Evolutionary conservation across 2,888 invertebrate species (phyloP), one percentile per base, ranked within the genome.

Genomic region (Bedellia somnulentella): DNA sequence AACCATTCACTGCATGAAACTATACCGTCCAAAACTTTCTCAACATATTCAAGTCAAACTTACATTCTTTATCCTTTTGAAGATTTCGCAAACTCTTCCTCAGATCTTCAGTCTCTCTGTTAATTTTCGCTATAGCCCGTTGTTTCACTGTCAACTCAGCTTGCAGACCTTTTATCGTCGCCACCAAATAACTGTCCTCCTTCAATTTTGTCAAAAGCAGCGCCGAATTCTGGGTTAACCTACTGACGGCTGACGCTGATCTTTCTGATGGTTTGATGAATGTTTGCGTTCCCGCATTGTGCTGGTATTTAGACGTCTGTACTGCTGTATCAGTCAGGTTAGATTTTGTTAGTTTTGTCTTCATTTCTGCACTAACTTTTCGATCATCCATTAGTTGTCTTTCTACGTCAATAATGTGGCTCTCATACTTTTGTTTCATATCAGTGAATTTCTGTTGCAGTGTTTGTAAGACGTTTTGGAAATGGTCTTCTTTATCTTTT

Each of bases 81-180:
- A 89, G 60, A 48, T 84, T 82, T 31, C 83, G 75, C 46, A 89
- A 86, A 26, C 87, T 88, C 52, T 86, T 89, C 45, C 82, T 81
- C 33, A 86, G 57, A 37, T 90, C 89, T 22, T 89, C 88, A 24
- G 86, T 70, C 47, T 90, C 90, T 40, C 86, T 82, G 22, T 85
- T 86, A 27, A 89, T 66, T 38, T 86, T 85, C 18, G 79, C 71
- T 36, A 88, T 78, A 2, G 81, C 80, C 41, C 88, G 85, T 45
- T 89, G 89, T 54, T 89, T 89, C 17, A 81, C 80, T 3, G 83
- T 79, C 29, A 89, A 51, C 47, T 90, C 90, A 0, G 84, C 59
- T 50, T 89, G 86, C 47, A 90, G 63, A 2, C 89, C 89, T 36
- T 89, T 81, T 43, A 90, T 87, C 0, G 89, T 89, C 1, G 89